Evolutionary conservation across 2,113 vertebrate genomes (phyloP), one percentile per base, ranked within the genome.

Genomic region (Proterorhinus semilunaris): DNA sequence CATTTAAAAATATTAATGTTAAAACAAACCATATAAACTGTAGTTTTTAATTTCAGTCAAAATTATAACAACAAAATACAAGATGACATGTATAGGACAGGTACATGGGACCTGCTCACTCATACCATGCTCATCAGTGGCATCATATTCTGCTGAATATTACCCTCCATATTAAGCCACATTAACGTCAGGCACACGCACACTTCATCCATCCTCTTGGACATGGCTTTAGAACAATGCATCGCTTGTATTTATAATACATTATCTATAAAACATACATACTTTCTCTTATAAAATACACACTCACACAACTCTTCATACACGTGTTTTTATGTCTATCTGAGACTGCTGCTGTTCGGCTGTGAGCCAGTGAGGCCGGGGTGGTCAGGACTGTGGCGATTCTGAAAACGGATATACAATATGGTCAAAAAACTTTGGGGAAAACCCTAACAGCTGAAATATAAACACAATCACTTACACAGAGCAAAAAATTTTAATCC

Each of bases 351-450:
- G 86, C 95, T 96, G 94, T 95, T 96, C 83, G 96, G 95, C 83
- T 99, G 97, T 77, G 96, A 96, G 84, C 95, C 92, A 83, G 95
- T 90, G 78, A 97, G 91, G 3, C 95, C 94, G 0, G 96, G 96
- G 70, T 98, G 97, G 85, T 99, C 97, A 0, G 96, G 97, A 90
- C 97, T 98, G 89, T 98, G 96, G 50, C 97, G 95, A 86, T 94
- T 99, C 97, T 99, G 86, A 0, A 0, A 48, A 48, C 9, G 47
- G 1, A 61, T 42, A 42, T 11, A 43, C 36, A 62, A 6, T 8
- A 45, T 16, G 16, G 9, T 55, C 8, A 53, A 53, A 53, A 0
- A 10, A 27, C 4, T 27, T 6, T 57, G 8, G 10, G 3, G 0
- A 11, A 2, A 27, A 57, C 27, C 7, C 3, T 57, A 27, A 27